A percentile compares a stretch with the other conserved stretches of the same genome.
phyloP scores from a whole-genome alignment of 2,888 invertebrate species.

The Laothoe populi region DNA sequence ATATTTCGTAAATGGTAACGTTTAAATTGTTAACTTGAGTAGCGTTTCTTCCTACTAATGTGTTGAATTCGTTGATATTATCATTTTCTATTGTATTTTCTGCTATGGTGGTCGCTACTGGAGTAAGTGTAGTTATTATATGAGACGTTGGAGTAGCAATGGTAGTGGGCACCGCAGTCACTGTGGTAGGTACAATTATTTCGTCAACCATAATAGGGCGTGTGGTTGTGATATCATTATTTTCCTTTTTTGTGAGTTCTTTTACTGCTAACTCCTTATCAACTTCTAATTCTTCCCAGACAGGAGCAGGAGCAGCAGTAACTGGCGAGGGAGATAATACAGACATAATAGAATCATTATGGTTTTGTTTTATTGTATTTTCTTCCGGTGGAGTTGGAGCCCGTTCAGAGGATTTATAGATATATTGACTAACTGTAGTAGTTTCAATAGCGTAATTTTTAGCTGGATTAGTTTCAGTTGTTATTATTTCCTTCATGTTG shows the following conservation, averaged over 20 bases:
- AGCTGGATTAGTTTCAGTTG: constrained; percentile 33
- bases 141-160: constrained; percentile 30
- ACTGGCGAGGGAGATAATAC: constrained; percentile 26
- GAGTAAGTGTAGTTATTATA: constrained; percentile 28
- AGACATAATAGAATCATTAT: constrained; percentile 8
- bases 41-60: constrained; percentile 46
- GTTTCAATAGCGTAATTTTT: constrained; percentile 50
- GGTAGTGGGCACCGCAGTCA: constrained; percentile 34
- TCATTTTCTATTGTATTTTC: constrained; percentile 29
- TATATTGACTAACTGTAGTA: constrained; percentile 68
- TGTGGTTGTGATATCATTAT: constrained; percentile 33
- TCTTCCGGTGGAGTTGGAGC: constrained; percentile 33
- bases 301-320: constrained; percentile 64
- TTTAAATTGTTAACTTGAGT: constrained; percentile 67
- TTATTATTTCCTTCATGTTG: constrained; percentile 29
- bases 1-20: constrained; percentile 76
- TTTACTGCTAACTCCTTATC: constrained; percentile 47
- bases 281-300: constrained; percentile 67
- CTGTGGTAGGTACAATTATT: constrained; percentile 34
- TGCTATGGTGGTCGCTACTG: constrained; percentile 9
- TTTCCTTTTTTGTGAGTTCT: constrained; percentile 41
- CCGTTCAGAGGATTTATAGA: constrained; percentile 62
- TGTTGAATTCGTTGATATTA: constrained; percentile 31
- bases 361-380: constrained; percentile 6
- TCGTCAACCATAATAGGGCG: constrained; percentile 34